Base-by-base conservation (phyloP, 2,888 invertebrate genomes). In the Limnephilus marmoratus region DNA sequence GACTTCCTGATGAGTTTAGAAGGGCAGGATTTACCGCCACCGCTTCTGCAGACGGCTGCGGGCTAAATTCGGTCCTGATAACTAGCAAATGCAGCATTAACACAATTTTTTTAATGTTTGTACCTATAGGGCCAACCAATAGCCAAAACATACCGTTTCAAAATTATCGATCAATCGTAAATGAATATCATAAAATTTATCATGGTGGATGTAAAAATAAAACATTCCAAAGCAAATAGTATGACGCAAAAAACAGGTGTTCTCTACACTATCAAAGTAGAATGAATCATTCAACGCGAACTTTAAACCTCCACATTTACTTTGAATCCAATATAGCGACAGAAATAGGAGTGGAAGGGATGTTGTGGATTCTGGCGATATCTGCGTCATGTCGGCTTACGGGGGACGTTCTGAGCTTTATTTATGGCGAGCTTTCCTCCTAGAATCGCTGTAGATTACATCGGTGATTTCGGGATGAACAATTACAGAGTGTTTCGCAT, bases 371-470 rank as follows among this genome's bases (percentile, higher is more conserved):
- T 82, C 82, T 82, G 82, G 82, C 31, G 31, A 82, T 82, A 82
- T 82, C 82, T 82, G 82, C 34, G 82, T 82, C 82, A 34, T 82
- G 86, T 86, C 7, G 49, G 86, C 37, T 45, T 86, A 86, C 49
- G 45, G 24, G 68, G 9, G 68, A 68, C 68, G 68, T 53, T 68
- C 37, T 91, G 90, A 91, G 81, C 90, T 68, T 91, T 80, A 91
- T 91, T 91, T 91, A 91, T 91, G 86, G 68, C 85, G 41, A 91
- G 90, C 80, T 91, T 86, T 85, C 86, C 90, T 80, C 41, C 37
- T 41, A 91, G 85, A 53, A 91, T 91, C 90, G 90, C 68, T 80
- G 80, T 68, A 68, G 90, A 91, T 91, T 91, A 91, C 90, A 86
- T 68, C 86, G 85, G 83, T 91, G 83, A 86, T 91, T 90, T 86